A percentile compares a stretch with the other conserved stretches of the same genome.
phyloP scores from a whole-genome alignment of 2,797 vertebrate species.

The Scarus forsteni region DNA sequence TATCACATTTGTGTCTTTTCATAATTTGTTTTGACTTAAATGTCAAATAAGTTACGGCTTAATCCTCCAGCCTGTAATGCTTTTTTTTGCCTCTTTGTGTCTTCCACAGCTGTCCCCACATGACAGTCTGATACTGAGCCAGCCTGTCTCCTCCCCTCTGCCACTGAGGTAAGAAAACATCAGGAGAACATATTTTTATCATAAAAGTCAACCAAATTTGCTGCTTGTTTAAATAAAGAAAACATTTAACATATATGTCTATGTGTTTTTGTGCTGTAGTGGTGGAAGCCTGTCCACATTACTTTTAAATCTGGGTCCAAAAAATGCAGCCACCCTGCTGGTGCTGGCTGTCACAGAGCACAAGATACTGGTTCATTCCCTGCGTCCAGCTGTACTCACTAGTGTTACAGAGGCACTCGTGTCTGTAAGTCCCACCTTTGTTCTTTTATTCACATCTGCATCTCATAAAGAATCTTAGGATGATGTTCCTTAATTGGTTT shows the following conservation, averaged over 20 bases:
- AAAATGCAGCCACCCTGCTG: slow-evolving; percentile 94
- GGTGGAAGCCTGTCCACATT: slow-evolving; percentile 96
- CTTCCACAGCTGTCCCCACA: slow-evolving; percentile 93
- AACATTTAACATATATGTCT: not conserved
- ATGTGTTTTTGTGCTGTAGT: slow-evolving; percentile 71
- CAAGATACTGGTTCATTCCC: slow-evolving; percentile 98
- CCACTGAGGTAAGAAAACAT: slow-evolving; percentile 90
- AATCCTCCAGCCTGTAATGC: slow-evolving; percentile 22
- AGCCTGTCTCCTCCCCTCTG: slow-evolving; percentile 97
- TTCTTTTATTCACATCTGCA: slow-evolving; percentile 11
- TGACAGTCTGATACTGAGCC: slow-evolving; percentile 97
- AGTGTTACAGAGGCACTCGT: slow-evolving; percentile 98
- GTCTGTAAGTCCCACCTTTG: slow-evolving; percentile 87
- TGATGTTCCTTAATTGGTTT: slow-evolving; percentile 16
- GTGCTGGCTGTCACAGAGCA: slow-evolving; percentile 98
- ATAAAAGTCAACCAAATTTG: not conserved
- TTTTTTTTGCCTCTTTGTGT: slow-evolving; percentile 22
- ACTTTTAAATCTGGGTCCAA: slow-evolving; percentile 96
- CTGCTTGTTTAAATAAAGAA: not conserved
- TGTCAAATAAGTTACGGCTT: not conserved
- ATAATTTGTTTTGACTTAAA: slow-evolving; percentile 8
- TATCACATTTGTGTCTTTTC: not conserved
- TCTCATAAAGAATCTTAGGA: not conserved
- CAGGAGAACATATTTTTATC: not conserved
- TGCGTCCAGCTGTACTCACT: slow-evolving; percentile 96